phyloP scores from a whole-genome alignment of 2,113 vertebrate genomes.

The Microcebus jonahi region DNA sequence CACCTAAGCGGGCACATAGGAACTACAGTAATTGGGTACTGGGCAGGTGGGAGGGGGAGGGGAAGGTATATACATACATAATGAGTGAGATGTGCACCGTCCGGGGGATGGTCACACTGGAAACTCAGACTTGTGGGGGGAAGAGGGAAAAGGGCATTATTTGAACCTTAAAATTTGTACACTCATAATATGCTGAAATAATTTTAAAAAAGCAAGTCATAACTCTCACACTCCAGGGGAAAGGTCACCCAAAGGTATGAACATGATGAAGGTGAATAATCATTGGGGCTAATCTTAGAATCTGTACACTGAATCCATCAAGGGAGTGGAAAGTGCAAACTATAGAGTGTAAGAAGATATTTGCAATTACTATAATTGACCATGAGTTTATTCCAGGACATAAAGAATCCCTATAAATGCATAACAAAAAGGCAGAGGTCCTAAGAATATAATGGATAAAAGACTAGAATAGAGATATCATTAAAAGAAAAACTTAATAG shows the following conservation, averaged over 20 bases:
- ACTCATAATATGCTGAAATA: too few species aligned
- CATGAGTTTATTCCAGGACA: not conserved
- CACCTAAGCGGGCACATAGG: too few species aligned
- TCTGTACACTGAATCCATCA: not conserved
- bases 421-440: not conserved
- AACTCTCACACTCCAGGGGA: not conserved
- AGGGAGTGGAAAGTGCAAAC: not conserved
- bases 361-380: not conserved
- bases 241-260: not conserved
- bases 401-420: not conserved
- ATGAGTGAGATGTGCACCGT: too few species aligned
- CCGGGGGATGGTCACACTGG: too few species aligned
- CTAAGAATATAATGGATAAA: not conserved
- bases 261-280: not conserved
- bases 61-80: too few species aligned
- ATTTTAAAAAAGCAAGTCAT: not conserved
- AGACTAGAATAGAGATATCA: not conserved
- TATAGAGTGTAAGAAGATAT: not conserved
- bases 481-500: not conserved
- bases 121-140: too few species aligned
- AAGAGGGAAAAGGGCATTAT: too few species aligned
- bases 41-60: too few species aligned
- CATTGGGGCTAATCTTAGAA: not conserved
- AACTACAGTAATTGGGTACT: too few species aligned
- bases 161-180: too few species aligned